These are phyloP conservation scores for Decapterus maruadsi DNA, from an alignment of 2,797 vertebrate species.

Conservation along the genomic window DNA sequence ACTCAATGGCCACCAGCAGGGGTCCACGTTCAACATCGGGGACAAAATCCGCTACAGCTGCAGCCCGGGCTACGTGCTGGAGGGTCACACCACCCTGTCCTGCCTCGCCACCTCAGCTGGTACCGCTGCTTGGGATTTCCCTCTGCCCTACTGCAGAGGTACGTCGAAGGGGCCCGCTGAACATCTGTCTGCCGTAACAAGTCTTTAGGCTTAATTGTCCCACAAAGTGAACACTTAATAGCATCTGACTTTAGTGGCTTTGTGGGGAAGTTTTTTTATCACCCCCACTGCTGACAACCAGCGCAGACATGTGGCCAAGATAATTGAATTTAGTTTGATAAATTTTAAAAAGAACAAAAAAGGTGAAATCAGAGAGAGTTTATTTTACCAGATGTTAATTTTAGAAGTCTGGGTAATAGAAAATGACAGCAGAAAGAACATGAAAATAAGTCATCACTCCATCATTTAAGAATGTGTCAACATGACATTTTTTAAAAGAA, in stretches of 20 bases:
- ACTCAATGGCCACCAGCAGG: conserved; percentile 94
- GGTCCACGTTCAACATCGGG: conserved; percentile 94
- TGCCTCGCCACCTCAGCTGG: conserved; percentile 91
- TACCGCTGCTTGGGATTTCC: conserved; percentile 97
- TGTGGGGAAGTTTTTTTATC: not conserved
- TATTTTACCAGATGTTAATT: not conserved
- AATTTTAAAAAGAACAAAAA: not conserved
- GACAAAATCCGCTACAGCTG: conserved; percentile 99
- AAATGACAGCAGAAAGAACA: not conserved
- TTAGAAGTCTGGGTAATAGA: no score
- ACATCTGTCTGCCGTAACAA: not conserved
- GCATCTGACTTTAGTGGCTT: not conserved
- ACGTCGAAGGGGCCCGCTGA: not conserved
- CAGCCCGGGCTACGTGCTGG: conserved; percentile 92
- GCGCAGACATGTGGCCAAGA: not conserved
- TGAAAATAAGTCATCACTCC: not conserved
- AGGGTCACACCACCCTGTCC: conserved; percentile 95
- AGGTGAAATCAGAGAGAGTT: not conserved
- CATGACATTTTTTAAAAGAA: not conserved
- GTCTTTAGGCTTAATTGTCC: not conserved
- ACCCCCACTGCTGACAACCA: not conserved
- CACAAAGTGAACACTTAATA: not conserved
- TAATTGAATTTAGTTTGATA: not conserved
- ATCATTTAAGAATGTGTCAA: not conserved
- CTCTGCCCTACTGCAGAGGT: conserved; percentile 98